These are phyloP conservation scores for Nymphalis c-album DNA, from an alignment of 2,888 invertebrate genomes.

Conservation along the genomic window DNA sequence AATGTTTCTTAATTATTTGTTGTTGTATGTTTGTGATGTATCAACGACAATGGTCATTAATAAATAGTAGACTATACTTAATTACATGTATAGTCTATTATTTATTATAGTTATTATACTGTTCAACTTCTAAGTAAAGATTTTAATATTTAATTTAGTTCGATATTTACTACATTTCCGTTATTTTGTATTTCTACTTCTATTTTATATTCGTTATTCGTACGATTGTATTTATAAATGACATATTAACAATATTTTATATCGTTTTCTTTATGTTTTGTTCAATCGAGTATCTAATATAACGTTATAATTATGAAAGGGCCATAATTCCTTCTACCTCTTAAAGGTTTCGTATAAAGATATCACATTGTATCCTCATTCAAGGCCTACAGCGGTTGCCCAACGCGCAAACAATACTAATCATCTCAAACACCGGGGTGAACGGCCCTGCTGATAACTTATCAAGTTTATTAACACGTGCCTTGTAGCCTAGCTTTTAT, in stretches of 20 bases:
- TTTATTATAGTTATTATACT: too few relatives aligned
- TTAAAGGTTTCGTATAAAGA: slow-evolving; percentile 7
- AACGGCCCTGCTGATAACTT: slow-evolving; percentile 59
- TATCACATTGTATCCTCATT: slow-evolving; percentile 14
- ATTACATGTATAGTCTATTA: not conserved
- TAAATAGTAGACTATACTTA: not conserved
- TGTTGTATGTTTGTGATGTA: not conserved
- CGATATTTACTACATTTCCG: too few relatives aligned
- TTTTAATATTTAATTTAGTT: too few relatives aligned
- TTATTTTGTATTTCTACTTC: too few relatives aligned
- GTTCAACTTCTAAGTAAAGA: too few relatives aligned
- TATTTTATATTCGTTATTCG: too few relatives aligned
- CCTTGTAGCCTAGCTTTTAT: slow-evolving; percentile 31
- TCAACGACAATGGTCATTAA: not conserved
- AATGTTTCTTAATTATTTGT: slow-evolving; percentile 12
- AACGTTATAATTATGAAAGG: not conserved
- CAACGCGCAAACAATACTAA: slow-evolving; percentile 57
- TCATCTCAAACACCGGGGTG: slow-evolving; percentile 56
- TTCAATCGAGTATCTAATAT: not conserved
- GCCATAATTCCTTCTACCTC: not conserved
- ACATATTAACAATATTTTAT: not conserved
- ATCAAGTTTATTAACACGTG: slow-evolving; percentile 67
- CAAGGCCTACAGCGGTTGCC: slow-evolving; percentile 54
- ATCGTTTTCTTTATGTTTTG: too few relatives aligned
- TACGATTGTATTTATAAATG: too few relatives aligned